These are phyloP conservation scores for Incurvaria masculella DNA, from an alignment of 2,888 invertebrate species.

Conservation along the genomic window DNA sequence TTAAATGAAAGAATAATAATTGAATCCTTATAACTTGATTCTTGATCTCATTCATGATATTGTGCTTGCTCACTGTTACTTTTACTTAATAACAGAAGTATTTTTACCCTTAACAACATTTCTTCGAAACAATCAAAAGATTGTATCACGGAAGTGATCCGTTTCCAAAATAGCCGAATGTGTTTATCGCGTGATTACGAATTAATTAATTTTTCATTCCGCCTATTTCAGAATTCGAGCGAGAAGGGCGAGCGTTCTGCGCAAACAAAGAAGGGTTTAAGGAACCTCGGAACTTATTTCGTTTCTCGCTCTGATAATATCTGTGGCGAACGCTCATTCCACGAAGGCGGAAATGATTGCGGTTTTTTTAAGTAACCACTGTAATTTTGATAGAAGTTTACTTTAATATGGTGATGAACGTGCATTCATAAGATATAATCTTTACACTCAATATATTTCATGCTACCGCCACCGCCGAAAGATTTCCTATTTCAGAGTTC, in stretches of 20 bases:
- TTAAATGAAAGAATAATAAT: too few relatives aligned
- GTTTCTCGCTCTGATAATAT: background rate
- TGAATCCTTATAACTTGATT: too few relatives aligned
- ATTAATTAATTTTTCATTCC: conserved; percentile 38
- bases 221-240: background rate
- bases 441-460: too few relatives aligned
- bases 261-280: background rate
- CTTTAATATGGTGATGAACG: too few relatives aligned
- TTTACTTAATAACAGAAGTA: too few relatives aligned
- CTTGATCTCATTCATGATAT: too few relatives aligned
- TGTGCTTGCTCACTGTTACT: too few relatives aligned
- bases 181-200: conserved; percentile 43
- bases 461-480: too few relatives aligned
- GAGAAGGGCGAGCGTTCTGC: background rate
- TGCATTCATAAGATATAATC: too few relatives aligned
- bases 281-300: background rate
- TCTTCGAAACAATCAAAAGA: too few relatives aligned
- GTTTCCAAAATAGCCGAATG: conserved; percentile 12
- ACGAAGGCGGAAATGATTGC: background rate
- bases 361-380: background rate
- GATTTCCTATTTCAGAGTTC: too few relatives aligned
- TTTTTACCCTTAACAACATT: too few relatives aligned
- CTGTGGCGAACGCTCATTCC: background rate
- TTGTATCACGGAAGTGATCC: conserved; percentile 34
- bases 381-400: background rate